Conservation (phyloP, 2,797 vertebrate species). For the Tokudaia muenninki region DNA sequence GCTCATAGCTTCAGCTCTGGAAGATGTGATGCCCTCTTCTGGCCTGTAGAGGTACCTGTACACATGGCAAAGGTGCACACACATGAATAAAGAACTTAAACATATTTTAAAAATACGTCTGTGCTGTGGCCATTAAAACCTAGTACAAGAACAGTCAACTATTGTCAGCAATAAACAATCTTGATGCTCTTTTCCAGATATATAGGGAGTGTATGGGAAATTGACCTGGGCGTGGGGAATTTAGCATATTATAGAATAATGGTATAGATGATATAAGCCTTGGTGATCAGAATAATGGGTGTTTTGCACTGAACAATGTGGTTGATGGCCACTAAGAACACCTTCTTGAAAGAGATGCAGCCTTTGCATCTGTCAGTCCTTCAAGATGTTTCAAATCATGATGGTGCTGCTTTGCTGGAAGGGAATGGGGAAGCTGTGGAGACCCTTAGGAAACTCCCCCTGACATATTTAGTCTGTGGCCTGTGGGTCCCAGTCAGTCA, state of each 20-base stretch:
- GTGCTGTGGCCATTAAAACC: background rate
- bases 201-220: background rate
- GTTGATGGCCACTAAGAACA: background rate
- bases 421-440: slow-evolving; percentile 63
- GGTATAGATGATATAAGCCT: background rate
- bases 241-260: background rate
- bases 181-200: background rate
- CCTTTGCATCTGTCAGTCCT: background rate
- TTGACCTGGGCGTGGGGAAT: background rate
- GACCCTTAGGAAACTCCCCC: slow-evolving; percentile 44
- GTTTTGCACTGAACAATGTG: background rate
- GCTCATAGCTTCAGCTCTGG: background rate
- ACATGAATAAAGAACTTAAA: background rate
- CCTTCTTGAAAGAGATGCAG: background rate
- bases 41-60: background rate
- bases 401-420: background rate
- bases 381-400: background rate
- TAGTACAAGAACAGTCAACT: background rate
- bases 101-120: background rate
- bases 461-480: slow-evolving; percentile 59
- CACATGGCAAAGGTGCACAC: background rate
- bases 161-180: background rate
- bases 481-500: slow-evolving; percentile 61
- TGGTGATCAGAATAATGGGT: background rate
- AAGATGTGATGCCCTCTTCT: background rate